Evolutionary conservation across 2,888 invertebrate species (phyloP).

Genomic region (Dexiosoma caninum): DNA sequence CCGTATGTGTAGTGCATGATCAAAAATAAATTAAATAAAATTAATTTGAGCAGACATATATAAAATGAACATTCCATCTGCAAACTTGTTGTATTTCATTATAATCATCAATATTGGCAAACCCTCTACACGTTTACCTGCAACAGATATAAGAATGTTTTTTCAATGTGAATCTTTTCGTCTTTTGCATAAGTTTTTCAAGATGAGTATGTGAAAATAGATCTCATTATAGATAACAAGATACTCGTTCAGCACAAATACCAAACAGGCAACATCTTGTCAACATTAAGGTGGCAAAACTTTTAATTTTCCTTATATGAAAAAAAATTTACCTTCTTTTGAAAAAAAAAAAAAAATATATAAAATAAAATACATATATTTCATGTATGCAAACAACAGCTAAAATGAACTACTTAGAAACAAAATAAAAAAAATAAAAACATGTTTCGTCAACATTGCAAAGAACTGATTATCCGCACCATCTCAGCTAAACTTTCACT

Average conservation of each 20-base stretch:
- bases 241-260: slow-evolving; percentile 61
- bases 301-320: slow-evolving; percentile 66
- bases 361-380: background rate
- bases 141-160: slow-evolving; percentile 50
- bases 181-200: slow-evolving; percentile 42
- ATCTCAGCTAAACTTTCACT: too few species aligned
- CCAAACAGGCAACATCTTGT: slow-evolving; percentile 62
- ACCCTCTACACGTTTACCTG: background rate
- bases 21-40: too few species aligned
- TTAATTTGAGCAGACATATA: too few species aligned
- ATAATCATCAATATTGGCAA: too few species aligned
- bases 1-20: too few species aligned
- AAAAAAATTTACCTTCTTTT: slow-evolving; percentile 28
- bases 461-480: too few species aligned
- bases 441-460: slow-evolving; percentile 11
- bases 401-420: background rate
- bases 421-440: slow-evolving; percentile 12
- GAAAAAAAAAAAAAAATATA: background rate
- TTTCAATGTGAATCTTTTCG: slow-evolving; percentile 47
- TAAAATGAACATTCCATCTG: too few species aligned
- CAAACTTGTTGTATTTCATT: too few species aligned
- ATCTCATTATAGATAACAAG: slow-evolving; percentile 69
- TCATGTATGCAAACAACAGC: background rate
- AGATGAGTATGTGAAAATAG: slow-evolving; percentile 62
- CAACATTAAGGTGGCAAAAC: slow-evolving; percentile 66